These are phyloP conservation scores for Siderastrea radians DNA, from an alignment of 92 coral and sea anemone genomes.

Conservation along the genomic window DNA sequence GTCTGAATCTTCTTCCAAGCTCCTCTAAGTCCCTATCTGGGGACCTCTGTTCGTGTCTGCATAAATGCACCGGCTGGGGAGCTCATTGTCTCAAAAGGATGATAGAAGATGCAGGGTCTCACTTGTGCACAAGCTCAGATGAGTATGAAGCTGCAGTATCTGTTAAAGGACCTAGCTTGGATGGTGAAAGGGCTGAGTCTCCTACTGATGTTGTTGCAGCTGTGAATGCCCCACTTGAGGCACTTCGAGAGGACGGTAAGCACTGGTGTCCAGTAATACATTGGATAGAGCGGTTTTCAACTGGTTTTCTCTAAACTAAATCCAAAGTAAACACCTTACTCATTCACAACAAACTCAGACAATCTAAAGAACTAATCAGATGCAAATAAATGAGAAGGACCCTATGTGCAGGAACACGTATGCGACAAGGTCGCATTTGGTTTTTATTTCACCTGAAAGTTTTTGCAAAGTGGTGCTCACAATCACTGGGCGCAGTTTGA, in stretches of 20 bases:
- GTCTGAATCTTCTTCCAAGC: constrained; percentile 72
- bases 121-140: constrained; percentile 63
- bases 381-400: too few relatives aligned
- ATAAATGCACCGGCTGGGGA: constrained; percentile 94
- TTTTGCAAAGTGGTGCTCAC: too few relatives aligned
- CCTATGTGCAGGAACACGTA: too few relatives aligned
- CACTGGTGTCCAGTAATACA: neutral
- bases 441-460: too few relatives aligned
- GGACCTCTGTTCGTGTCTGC: constrained; percentile 78
- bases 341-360: too few relatives aligned
- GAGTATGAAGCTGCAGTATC: constrained; percentile 21
- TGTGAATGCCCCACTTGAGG: constrained; percentile 62
- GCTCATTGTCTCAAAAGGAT: constrained; percentile 80
- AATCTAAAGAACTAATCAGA: too few relatives aligned
- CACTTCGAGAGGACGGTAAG: constrained; percentile 62
- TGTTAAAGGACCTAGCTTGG: constrained; percentile 14
- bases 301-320: too few relatives aligned
- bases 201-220: constrained; percentile 73
- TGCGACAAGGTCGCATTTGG: too few relatives aligned
- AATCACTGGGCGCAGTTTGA: too few relatives aligned
- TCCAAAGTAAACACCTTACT: too few relatives aligned
- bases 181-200: constrained; percentile 31
- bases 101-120: constrained; percentile 87
- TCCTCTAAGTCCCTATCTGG: constrained; percentile 62
- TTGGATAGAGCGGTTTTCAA: neutral